Percentiles rank a stretch among this genome's conserved stretches.
These are phyloP conservation scores for Gorsachius goisagi DNA, from an alignment of 2,113 vertebrate genomes.

Conservation along the genomic window DNA sequence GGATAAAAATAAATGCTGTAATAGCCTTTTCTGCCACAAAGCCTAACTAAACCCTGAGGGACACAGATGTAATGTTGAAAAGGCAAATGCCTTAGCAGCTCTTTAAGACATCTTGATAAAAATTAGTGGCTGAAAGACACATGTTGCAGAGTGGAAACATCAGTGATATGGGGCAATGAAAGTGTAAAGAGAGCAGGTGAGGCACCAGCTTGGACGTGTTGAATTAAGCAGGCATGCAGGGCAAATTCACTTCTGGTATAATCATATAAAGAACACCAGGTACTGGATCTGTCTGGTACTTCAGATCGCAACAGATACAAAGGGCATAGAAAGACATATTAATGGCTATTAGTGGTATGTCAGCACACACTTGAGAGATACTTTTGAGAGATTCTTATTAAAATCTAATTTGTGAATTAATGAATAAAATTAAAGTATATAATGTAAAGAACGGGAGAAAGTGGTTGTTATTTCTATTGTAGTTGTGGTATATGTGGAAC, in stretches of 20 bases:
- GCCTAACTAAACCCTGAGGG: neutral
- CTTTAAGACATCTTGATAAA: neutral
- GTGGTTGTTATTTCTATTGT: neutral
- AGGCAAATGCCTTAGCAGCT: neutral
- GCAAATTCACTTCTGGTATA: neutral
- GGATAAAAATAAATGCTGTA: neutral
- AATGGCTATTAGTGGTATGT: neutral
- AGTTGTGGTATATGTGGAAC: neutral
- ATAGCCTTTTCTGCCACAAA: neutral
- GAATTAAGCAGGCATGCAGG: neutral
- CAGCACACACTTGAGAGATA: neutral
- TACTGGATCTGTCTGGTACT: neutral
- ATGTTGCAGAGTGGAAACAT: neutral
- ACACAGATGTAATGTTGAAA: neutral
- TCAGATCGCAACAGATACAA: neutral
- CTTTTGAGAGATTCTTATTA: neutral
- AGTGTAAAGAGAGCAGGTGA: neutral
- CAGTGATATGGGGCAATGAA: neutral
- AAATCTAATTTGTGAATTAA: neutral
- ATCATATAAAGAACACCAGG: neutral
- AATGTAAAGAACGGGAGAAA: neutral
- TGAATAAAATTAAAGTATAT: neutral
- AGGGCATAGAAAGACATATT: neutral
- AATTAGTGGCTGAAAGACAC: neutral
- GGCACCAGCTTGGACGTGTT: neutral